These are phyloP conservation scores for Pseudomyrmex pallidus DNA, from an alignment of 1,140 invertebrate species.

Conservation along the genomic window DNA sequence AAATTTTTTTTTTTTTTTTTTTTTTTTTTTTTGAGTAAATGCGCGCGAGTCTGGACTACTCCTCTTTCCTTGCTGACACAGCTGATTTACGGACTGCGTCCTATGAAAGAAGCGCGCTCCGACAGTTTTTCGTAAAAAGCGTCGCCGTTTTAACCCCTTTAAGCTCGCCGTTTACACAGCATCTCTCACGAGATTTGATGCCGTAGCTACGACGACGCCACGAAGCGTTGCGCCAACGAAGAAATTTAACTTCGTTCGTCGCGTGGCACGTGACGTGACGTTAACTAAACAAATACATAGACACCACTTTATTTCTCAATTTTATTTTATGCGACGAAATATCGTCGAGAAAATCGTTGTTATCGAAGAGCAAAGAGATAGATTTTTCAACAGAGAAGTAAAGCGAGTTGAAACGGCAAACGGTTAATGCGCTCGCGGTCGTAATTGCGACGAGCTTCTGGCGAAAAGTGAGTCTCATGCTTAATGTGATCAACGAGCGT, in stretches of 20 bases:
- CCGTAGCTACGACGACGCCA: not conserved
- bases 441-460: not conserved
- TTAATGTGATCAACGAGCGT: constrained; percentile 41
- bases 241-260: not conserved
- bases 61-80: no score
- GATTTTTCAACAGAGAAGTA: not conserved
- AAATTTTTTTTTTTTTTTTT: no score
- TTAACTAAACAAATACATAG: not conserved
- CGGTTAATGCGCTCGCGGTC: no score
- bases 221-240: not conserved
- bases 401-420: no score
- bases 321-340: no score
- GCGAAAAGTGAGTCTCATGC: not conserved
- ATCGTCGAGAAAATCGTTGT: no score
- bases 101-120: not conserved
- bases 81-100: not conserved
- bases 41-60: not conserved
- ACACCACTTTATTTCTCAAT: no score
- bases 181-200: constrained; percentile 6
- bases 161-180: constrained; percentile 28
- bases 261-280: not conserved
- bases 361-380: no score
- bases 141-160: constrained; percentile 22
- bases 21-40: not conserved
- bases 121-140: constrained; percentile 11